Conservation (phyloP, 37 sponge, comb jelly and placozoan species). For the Ephydatia muelleri region DNA sequence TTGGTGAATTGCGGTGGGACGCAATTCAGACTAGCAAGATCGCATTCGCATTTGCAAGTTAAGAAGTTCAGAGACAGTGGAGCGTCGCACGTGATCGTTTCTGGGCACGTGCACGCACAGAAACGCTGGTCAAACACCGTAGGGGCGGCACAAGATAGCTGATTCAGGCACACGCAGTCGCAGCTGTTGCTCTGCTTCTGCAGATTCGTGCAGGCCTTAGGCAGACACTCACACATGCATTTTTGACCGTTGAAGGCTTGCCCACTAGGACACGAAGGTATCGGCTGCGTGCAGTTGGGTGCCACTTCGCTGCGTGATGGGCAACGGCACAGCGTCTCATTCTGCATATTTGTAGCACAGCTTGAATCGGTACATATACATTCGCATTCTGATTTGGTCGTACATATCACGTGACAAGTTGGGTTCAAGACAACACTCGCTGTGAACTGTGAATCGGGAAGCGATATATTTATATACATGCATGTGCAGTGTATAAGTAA, state of each 20-base stretch:
- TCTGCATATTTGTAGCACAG: not conserved
- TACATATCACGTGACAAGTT: not conserved
- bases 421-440: not conserved
- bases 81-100: not conserved
- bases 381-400: not conserved
- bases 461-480: not conserved
- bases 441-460: not conserved
- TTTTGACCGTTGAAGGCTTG: not conserved
- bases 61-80: not conserved
- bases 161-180: not conserved
- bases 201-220: not conserved
- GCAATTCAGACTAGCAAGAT: not conserved
- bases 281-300: not conserved
- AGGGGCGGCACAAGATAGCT: not conserved
- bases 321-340: not conserved
- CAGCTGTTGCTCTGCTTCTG: not conserved
- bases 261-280: not conserved
- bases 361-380: not conserved
- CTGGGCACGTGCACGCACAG: not conserved
- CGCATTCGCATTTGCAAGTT: not conserved
- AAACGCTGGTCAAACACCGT: not conserved
- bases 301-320: not conserved
- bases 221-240: not conserved
- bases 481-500: not conserved
- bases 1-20: not conserved